A percentile compares a stretch with the other conserved stretches of the same genome.
Conservation (phyloP, 2,797 vertebrate species). For the Chelon labrosus region DNA sequence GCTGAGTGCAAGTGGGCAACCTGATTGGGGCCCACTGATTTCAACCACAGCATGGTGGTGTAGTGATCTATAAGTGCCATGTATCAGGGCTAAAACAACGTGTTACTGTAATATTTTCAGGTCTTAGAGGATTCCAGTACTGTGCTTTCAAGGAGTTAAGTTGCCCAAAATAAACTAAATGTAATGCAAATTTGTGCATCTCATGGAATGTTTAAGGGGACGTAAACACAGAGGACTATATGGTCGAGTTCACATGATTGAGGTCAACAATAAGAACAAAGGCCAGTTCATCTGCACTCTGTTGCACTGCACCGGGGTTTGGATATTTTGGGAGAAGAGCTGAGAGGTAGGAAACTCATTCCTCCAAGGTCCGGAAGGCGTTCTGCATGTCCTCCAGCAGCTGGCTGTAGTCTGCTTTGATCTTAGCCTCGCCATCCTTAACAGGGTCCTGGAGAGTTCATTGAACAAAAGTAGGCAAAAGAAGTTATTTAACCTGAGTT, state of each 20-base stretch:
- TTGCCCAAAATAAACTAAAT: constrained; percentile 31
- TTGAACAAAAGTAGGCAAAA: not conserved
- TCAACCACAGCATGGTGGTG: constrained; percentile 26
- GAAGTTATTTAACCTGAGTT: constrained; percentile 68
- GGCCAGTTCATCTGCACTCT: constrained; percentile 56
- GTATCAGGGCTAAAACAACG: constrained; percentile 13
- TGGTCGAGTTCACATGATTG: constrained; percentile 36
- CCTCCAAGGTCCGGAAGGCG: constrained; percentile 94
- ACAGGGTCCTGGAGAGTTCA: constrained; percentile 90
- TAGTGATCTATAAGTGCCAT: constrained; percentile 26
- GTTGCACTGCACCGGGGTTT: constrained; percentile 54
- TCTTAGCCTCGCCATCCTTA: constrained; percentile 96
- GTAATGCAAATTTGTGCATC: constrained; percentile 26
- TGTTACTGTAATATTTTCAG: constrained; percentile 6
- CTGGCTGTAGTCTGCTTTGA: constrained; percentile 93
- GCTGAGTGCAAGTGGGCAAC: constrained; percentile 36
- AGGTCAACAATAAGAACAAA: constrained; percentile 53
- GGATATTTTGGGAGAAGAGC: constrained; percentile 28
- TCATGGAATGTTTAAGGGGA: constrained; percentile 69
- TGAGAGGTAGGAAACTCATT: constrained; percentile 61
- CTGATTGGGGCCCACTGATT: constrained; percentile 35
- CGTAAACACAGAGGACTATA: constrained; percentile 59
- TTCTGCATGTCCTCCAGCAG: constrained; percentile 99
- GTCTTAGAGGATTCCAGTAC: constrained; percentile 22
- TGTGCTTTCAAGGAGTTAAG: not conserved